A percentile compares a stretch with the other conserved stretches of the same genome.
These are phyloP conservation scores for Loris lydekkerianus DNA, from an alignment of 2,797 vertebrate species.

Conservation along the genomic window DNA sequence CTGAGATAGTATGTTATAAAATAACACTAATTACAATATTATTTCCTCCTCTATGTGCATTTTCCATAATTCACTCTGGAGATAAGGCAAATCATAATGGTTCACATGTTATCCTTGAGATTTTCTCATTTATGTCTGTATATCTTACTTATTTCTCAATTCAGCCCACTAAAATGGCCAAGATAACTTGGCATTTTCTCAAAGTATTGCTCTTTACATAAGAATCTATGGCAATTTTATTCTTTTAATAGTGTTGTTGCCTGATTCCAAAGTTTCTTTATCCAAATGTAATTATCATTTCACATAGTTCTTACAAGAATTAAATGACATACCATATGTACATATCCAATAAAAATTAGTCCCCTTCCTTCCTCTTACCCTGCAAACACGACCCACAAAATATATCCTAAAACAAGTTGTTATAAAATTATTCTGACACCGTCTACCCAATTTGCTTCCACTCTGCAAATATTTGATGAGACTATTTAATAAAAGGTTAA, in stretches of 20 bases:
- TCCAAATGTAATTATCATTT: constrained; percentile 17
- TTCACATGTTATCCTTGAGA: background rate
- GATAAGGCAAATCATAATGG: background rate
- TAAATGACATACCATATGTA: constrained; percentile 35
- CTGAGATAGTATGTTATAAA: constrained; percentile 5
- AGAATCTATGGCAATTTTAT: background rate
- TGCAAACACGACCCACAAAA: constrained; percentile 41
- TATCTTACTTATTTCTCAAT: constrained; percentile 54
- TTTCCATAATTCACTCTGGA: constrained; percentile 43
- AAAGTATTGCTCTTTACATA: constrained; percentile 13
- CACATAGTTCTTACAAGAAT: background rate
- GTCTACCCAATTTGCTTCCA: background rate
- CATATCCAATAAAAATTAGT: constrained; percentile 15
- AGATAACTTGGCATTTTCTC: constrained; percentile 17
- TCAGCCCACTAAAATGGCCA: background rate
- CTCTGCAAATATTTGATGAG: constrained; percentile 32
- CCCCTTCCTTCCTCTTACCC: background rate
- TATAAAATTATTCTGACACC: constrained; percentile 12
- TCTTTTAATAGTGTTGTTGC: background rate
- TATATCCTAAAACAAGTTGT: background rate
- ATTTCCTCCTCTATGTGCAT: constrained; percentile 12
- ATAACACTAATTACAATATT: background rate
- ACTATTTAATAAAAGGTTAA: constrained; percentile 24
- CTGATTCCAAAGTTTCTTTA: constrained; percentile 40
- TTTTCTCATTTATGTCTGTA: constrained; percentile 21